phyloP scores from a whole-genome alignment of 2,113 vertebrate species.

The Engystomops pustulosus region DNA sequence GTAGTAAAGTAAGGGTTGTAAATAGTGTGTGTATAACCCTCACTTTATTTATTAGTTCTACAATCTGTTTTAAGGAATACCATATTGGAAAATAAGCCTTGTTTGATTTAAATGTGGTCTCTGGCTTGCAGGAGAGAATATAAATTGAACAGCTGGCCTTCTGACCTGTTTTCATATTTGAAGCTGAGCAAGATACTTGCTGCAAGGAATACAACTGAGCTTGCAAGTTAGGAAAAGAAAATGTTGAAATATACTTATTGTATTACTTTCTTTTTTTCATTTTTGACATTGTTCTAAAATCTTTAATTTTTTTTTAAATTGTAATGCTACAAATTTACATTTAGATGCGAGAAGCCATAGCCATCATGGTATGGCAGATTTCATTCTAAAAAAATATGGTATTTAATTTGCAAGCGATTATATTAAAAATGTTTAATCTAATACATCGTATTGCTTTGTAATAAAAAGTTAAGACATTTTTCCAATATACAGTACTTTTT shows the following conservation, averaged over 20 bases:
- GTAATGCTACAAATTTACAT: neutral
- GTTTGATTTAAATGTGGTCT: neutral
- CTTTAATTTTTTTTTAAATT: neutral
- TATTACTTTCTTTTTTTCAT: neutral
- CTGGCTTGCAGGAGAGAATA: slow-evolving; percentile 26
- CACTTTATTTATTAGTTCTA: slow-evolving; percentile 12
- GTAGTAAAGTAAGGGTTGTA: neutral
- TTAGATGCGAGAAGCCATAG: too few species aligned
- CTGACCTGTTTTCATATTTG: slow-evolving; percentile 31
- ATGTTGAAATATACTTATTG: neutral
- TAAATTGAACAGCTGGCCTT: slow-evolving; percentile 45
- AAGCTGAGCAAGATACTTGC: slow-evolving; percentile 21
- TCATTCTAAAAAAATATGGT: too few species aligned
- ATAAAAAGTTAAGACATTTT: too few species aligned
- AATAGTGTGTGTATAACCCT: neutral
- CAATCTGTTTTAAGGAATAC: neutral
- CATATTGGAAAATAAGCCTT: slow-evolving; percentile 30
- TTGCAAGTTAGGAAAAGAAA: slow-evolving; percentile 1
- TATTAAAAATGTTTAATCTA: too few species aligned
- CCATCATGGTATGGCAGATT: too few species aligned
- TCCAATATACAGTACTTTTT: too few species aligned
- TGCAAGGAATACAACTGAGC: slow-evolving; percentile 29
- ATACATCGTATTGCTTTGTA: too few species aligned
- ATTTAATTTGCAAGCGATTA: too few species aligned
- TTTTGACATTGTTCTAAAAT: neutral